Evolutionary conservation across 2,113 vertebrate species (phyloP), one percentile per base, ranked within the genome.

Genomic region (Anolis carolinensis): DNA sequence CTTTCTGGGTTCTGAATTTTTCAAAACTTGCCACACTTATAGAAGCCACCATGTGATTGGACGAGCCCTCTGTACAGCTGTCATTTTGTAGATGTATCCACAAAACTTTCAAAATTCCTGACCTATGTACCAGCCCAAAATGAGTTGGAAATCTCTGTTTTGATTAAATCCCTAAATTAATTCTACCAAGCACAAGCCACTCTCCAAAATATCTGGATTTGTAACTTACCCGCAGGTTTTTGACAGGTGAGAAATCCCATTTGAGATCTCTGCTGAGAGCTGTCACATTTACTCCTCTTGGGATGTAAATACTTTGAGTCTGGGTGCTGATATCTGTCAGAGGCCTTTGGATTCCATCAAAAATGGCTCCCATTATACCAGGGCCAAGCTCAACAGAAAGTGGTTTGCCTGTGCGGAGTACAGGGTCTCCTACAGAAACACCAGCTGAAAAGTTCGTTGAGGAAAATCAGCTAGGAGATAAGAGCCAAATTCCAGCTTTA

Each of bases 281-380:
- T 9, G 98, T 97, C 32, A 99, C 98, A 1, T 99, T 99, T 55
- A 99, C 97, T 87, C 98, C 98, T 95, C 98, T 96, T 87, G 98
- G 98, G 91, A 99, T 99, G 94, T 99, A 99, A 94, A 99, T 99
- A 90, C 98, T 99, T 89, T 99, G 94, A 34, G 98, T 99, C 81
- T 98, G 92, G 93, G 95, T 94, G 73, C 98, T 99, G 94, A 99
- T 99, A 94, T 99, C 98, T 0, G 97, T 97, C 10, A 99, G 95
- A 62, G 98, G 98, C 90, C 98, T 98, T 93, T 99, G 98, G 93
- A 99, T 99, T 91, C 98, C 98, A 88, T 99, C 98, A 97, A 99
- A 99, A 95, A 99, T 99, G 87, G 98, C 98, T 79, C 98, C 98
- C 98, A 99, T 99, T 90, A 98, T 98, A 90, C 98, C 98, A 85